Base-by-base conservation (phyloP, 2,888 invertebrate genomes). In the Sminthurinus aureus region DNA sequence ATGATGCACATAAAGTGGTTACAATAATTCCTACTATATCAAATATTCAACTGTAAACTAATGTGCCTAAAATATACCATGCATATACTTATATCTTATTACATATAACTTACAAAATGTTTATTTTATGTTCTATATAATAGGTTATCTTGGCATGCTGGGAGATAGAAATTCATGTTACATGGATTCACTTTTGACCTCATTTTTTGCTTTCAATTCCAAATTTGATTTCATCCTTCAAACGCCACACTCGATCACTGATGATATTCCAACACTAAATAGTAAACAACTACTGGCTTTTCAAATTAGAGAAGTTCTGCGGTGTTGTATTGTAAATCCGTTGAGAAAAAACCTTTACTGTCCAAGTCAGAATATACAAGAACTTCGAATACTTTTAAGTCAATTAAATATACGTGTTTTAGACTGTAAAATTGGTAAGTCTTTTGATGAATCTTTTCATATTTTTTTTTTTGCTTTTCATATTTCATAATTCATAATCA, bases 211-310 rank as follows among this genome's bases (percentile, higher is more conserved):
- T 12, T 69, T 69, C 9, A 20, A 69, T 24, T 22, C 69, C 1
- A 69, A 69, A 24, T 69, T 69, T 69, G 69, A 69, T 20, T 69
- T 69, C 20, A 69, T 69, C 12, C 69, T 69, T 69, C 69, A 69
- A 69, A 58, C 13, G 0, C 58, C 58, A 2, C 18, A 58, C 9
- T 69, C 69, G 13, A 20, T 12, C 12, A 22, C 6, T 13, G n/a
- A 15, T 24, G 18, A 20, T 12, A 12, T 12, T 4, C 20, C 12
- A n/a, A 20, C 12, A 12, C 12, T 69, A 12, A 69, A 24, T 69
- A 24, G n/a, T 20, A 20, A 69, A 69, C 18, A 69, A n/a, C 20
- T 69, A n/a, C 20, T 69, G 69, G n/a, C 12, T 22, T 69, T 22
- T 24, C 20, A 69, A 22, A 0, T 69, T 12, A 4, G 24, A 20